Evolutionary conservation across 2,797 vertebrate species (phyloP), one percentile per base, ranked within the genome.

Genomic region (Chrysocyon brachyurus): DNA sequence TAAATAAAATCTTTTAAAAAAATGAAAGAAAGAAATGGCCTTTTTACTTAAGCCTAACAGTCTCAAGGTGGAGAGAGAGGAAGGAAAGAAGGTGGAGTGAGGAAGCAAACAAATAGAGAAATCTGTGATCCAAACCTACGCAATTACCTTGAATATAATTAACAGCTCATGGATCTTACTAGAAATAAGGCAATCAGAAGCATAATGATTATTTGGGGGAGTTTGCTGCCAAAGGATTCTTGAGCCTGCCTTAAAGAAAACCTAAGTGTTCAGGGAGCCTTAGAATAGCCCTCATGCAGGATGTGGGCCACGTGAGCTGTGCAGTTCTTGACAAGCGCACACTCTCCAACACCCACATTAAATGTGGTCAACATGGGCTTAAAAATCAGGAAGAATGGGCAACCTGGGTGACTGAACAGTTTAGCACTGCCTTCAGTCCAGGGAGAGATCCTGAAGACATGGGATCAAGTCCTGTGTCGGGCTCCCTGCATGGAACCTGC

Each of bases 121-220:
- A 63, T 82, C 28, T 52, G 15, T 46, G 33, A 64, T 57, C 40
- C 17, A 79, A 31, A 33, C 84, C 46, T 36, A 56, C 7, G 33
- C 66, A 83, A 93, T 59, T 84, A 54, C 19, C 31, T 49, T 66
- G 68, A 73, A 19, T 59, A 31, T 31, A 21, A 28, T 90, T 75
- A 81, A 40, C 4, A 84, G 36, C 46, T 12, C 63, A 66, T 4
- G 28, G 70, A 40, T 77, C 21, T 93, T 87, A 64, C 40, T 86
- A 57, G 72, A 66, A 73, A n/a, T 31, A 87, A n/a, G 72, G 77
- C 78, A 66, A 75, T 68, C 57, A 70, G 87, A 92, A 97, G 59
- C 3, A 68, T 63, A 16, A 26, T 70, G 70, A 92, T 86, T 56
- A 72, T 49, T 84, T 22, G 36, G 84, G 11, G 33, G 63, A 81